Base-by-base conservation (phyloP, 2,888 invertebrate species). In the Conomelus anceps region DNA sequence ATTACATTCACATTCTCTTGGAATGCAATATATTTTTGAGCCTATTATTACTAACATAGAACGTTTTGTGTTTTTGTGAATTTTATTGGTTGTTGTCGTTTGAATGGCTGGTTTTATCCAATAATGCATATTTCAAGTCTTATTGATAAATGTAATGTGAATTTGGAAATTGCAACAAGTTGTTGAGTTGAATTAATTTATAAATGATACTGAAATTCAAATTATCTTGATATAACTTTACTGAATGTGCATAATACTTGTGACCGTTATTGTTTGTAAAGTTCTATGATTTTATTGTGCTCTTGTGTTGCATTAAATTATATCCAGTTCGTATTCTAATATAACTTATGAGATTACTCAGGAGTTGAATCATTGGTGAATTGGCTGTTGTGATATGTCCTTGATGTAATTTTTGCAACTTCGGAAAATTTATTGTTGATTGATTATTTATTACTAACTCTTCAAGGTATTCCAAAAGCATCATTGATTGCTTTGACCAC, bases 401-500 rank as follows among this genome's bases (percentile, higher is more conserved):
- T n/a, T n/a, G n/a, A n/a, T n/a, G n/a, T n/a, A n/a, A n/a, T n/a
- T n/a, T n/a, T n/a, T n/a, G n/a, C n/a, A n/a, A n/a, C n/a, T n/a
- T n/a, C n/a, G n/a, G n/a, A n/a, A n/a, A n/a, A n/a, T n/a, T n/a
- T 3, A n/a, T 6, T 63, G 3, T 63, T n/a, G 1, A 1, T 63
- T 26, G 11, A 26, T 26, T 26, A 26, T 63, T 63, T 63, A 88
- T 84, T 24, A 17, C 1, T n/a, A 24, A 63, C 26, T 91, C 91
- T 89, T 90, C n/a, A 92, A 97, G 97, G 97, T 92, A 95, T 97
- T 34, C 97, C 97, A 85, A 96, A 97, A 92, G 95, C 97, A 63
- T 96, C 97, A 0, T 94, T 98, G 90, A 97, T 97, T 92, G 96
- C 96, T 89, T 93, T 97, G 92, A 96, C 96, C 6, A 96, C 96